A percentile compares a stretch with the other conserved stretches of the same genome.
These are phyloP conservation scores for Archivesica marissinica DNA, from an alignment of 1,140 invertebrate species.

Conservation along the genomic window DNA sequence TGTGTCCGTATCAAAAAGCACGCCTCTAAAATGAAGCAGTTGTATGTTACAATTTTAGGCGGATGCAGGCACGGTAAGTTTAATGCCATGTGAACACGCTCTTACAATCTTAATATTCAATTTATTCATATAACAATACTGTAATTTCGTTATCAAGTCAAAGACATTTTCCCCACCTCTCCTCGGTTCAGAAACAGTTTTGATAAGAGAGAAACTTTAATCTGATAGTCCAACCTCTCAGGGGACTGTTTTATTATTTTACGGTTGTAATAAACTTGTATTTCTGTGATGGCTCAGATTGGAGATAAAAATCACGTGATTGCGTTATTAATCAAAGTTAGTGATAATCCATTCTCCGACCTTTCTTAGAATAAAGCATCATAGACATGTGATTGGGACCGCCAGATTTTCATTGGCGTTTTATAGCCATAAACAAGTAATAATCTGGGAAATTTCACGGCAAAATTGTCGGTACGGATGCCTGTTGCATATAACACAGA, in stretches of 20 bases:
- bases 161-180: neutral
- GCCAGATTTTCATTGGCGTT: slow-evolving; percentile 39
- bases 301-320: slow-evolving; percentile 33
- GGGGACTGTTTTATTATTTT: slow-evolving; percentile 40
- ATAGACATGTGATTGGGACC: slow-evolving; percentile 19
- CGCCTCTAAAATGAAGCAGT: too few relatives aligned
- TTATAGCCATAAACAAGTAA: slow-evolving; percentile 55
- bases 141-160: too few relatives aligned
- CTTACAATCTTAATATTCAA: too few relatives aligned
- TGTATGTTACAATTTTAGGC: too few relatives aligned
- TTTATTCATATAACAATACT: too few relatives aligned
- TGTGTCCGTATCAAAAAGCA: too few relatives aligned
- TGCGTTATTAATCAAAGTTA: slow-evolving; percentile 42
- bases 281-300: slow-evolving; percentile 35
- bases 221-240: neutral
- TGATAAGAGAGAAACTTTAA: slow-evolving; percentile 34
- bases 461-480: slow-evolving; percentile 20
- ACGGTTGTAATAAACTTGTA: slow-evolving; percentile 33
- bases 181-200: slow-evolving; percentile 5
- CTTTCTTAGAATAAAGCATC: neutral
- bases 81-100: too few relatives aligned
- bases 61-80: too few relatives aligned
- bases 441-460: slow-evolving; percentile 37
- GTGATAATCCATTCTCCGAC: slow-evolving; percentile 14
- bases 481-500: slow-evolving; percentile 52